Percentiles rank a stretch among this genome's conserved stretches.
These are phyloP conservation scores for Cryptosula pallasiana DNA, from an alignment of 2,888 invertebrate species.

Conservation along the genomic window DNA sequence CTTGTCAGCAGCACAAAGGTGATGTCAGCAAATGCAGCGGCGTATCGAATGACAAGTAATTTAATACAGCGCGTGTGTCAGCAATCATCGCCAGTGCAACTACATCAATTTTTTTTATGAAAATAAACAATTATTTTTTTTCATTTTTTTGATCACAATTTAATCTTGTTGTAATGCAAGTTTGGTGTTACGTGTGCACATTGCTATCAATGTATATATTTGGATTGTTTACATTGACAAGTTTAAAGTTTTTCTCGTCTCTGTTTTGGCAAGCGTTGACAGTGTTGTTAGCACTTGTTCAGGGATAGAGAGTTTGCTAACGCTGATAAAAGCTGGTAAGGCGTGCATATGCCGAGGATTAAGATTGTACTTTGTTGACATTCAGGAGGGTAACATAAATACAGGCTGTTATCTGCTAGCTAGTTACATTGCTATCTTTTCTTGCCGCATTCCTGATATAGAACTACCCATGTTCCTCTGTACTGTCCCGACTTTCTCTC, in stretches of 20 bases:
- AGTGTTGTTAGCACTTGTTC: not conserved
- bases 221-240: no score
- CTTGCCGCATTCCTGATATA: not conserved
- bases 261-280: no score
- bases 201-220: no score
- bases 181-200: no score
- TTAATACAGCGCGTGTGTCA: not conserved
- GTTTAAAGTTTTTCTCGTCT: no score
- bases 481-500: no score
- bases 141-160: no score
- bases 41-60: not conserved
- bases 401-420: not conserved
- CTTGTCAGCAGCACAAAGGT: not conserved
- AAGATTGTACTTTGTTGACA: not conserved
- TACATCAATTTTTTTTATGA: no score
- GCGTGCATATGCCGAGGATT: constrained; percentile 2
- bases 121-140: no score
- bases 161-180: no score
- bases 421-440: not conserved
- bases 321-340: not conserved
- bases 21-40: not conserved
- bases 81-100: no score
- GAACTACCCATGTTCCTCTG: no score
- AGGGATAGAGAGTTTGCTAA: not conserved
- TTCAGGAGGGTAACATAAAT: not conserved